Evolutionary conservation across 2,113 vertebrate genomes (phyloP).

Genomic region (Gallinago paraguaiae): DNA sequence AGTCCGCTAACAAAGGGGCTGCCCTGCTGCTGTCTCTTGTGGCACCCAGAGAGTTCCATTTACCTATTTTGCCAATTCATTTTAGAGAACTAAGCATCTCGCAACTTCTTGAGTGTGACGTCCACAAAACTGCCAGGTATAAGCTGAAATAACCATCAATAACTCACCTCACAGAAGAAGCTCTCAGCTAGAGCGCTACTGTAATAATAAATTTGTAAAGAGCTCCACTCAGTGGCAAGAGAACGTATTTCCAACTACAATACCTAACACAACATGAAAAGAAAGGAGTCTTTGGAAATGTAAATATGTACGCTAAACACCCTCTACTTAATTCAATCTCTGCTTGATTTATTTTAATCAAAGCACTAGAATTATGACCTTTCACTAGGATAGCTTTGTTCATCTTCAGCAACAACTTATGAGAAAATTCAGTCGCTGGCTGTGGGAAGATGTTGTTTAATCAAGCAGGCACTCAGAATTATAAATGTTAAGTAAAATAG

Average conservation of each 20-base stretch:
- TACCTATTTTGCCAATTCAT: background rate
- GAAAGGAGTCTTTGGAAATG: background rate
- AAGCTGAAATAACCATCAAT: background rate
- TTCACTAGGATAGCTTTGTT: background rate
- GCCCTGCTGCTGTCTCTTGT: background rate
- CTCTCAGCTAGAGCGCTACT: fast-evolving
- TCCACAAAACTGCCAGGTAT: background rate
- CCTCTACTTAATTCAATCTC: background rate
- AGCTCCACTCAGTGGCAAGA: conserved; percentile 43
- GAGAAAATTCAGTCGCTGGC: background rate
- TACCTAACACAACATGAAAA: background rate
- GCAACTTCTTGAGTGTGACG: background rate
- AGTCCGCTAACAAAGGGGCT: background rate
- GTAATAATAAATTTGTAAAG: background rate
- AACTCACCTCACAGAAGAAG: background rate
- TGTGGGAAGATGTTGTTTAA: background rate
- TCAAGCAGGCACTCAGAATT: background rate
- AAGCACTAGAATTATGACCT: background rate
- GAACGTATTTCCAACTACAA: background rate
- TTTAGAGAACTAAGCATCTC: background rate
- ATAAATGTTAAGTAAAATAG: background rate
- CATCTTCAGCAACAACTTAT: background rate
- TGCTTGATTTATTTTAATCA: background rate
- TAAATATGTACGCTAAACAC: background rate
- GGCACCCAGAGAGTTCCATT: background rate